phyloP scores from a whole-genome alignment of 1,140 invertebrate species.

The Grapholita molesta region DNA sequence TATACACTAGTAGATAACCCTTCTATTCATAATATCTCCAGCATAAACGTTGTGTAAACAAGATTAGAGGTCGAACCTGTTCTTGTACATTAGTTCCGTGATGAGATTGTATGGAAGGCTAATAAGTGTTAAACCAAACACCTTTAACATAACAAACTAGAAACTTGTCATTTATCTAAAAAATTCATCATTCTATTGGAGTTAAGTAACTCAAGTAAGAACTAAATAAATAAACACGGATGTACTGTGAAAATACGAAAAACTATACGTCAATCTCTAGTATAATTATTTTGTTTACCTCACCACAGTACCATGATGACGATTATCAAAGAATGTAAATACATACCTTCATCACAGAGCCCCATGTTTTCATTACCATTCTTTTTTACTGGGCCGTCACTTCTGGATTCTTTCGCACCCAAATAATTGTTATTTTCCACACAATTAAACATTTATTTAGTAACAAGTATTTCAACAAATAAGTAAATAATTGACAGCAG shows the following conservation, averaged over 20 bases:
- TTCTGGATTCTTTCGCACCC: constrained; percentile 20
- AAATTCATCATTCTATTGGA: background rate
- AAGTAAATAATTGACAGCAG: constrained; percentile 14
- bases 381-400: constrained; percentile 1
- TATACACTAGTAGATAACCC: constrained; percentile 31
- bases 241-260: background rate
- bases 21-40: constrained; percentile 26
- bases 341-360: constrained; percentile 64
- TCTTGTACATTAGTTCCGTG: constrained; percentile 45
- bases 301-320: constrained; percentile 19
- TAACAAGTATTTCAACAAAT: constrained; percentile 4
- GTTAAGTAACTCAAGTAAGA: too few relatives aligned
- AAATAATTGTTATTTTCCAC: constrained; percentile 22
- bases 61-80: constrained; percentile 52
- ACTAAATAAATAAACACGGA: background rate
- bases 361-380: constrained; percentile 44
- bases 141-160: constrained; percentile 31
- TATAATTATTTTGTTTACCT: constrained; percentile 63
- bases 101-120: constrained; percentile 35
- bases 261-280: constrained; percentile 6
- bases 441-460: constrained; percentile 16
- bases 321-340: constrained; percentile 20
- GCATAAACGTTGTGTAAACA: constrained; percentile 40
- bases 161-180: constrained; percentile 19
- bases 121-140: constrained; percentile 42